Evolutionary conservation across 2,113 vertebrate genomes (phyloP), one percentile per base, ranked within the genome.

Genomic region (Diglossa brunneiventris): DNA sequence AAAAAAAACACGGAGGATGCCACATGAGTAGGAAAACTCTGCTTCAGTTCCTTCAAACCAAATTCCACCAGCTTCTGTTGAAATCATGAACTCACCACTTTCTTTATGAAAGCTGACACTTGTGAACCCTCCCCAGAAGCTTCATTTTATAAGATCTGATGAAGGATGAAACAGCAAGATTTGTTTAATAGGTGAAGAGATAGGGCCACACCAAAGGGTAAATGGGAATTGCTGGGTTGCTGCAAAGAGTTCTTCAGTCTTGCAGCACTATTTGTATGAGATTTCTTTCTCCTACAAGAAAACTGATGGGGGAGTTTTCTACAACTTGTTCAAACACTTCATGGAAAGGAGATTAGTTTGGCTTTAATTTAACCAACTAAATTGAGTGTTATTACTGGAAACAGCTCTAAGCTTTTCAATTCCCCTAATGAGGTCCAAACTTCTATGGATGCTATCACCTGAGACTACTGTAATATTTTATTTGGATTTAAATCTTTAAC

Each of bases 381-480:
- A 96, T 94, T 96, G 94, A 90, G 92, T 89, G 93, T 96, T 97
- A 96, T 95, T 96, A 79, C 92, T 95, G 90, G 95, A 97, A 97
- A 95, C 94, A 87, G 87, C 95, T 96, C 91, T 96, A 91, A 97
- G 83, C 87, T 97, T 95, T 96, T 96, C 90, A 94, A 97, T 97
- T 98, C 93, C 89, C 94, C 91, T 97, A 96, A 97, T 95, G 88
- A 85, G 91, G 92, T 97, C 90, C 94, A 96, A 97, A 87, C 58
- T 90, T 95, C 94, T 88, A 96, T 94, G 90, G 95, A 97, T 96
- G 95, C 95, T 97, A 96, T 96, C 96, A 96, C 94, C 91, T 96
- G 96, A 97, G 96, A 97, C 94, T 93, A 96, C 93, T 94, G 93
- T 95, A 95, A 97, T 95, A 95, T 97, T 97, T 97, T 97, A 95